These are phyloP conservation scores for Falco punctatus DNA, from an alignment of 2,113 vertebrate species.

Conservation along the genomic window DNA sequence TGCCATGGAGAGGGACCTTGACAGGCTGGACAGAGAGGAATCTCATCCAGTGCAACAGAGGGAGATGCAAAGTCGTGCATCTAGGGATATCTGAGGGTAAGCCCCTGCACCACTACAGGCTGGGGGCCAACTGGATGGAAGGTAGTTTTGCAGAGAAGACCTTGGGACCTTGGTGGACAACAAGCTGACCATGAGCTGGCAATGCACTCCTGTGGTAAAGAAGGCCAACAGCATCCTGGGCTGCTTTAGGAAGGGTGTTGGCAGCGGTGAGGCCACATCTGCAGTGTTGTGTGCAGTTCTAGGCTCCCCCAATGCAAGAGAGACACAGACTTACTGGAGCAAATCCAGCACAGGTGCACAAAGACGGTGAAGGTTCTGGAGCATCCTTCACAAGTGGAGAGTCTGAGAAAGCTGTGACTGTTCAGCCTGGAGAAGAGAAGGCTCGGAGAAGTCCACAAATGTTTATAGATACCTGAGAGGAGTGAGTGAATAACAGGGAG, in stretches of 20 bases:
- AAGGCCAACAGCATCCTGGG: neutral
- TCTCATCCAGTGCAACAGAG: neutral
- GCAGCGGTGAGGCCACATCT: neutral
- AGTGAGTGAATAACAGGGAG: neutral
- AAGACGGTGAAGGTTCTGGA: too few species aligned
- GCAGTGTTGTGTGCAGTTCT: neutral
- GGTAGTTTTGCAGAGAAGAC: too few species aligned
- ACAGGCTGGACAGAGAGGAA: neutral
- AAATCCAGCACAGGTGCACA: too few species aligned
- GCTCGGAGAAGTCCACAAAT: fast-evolving
- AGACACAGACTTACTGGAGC: neutral
- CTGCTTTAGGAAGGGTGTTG: neutral
- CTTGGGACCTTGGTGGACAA: too few species aligned
- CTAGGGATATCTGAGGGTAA: neutral
- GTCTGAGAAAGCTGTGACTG: too few species aligned
- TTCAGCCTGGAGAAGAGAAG: neutral
- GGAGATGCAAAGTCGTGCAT: neutral
- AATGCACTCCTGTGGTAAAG: too few species aligned
- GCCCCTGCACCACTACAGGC: neutral
- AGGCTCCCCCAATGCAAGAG: neutral
- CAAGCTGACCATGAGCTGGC: too few species aligned
- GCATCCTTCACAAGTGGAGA: too few species aligned
- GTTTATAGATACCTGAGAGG: neutral
- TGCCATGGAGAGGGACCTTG: neutral
- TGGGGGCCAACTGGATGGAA: too few species aligned